A percentile compares a stretch with the other conserved stretches of the same genome.
Conservation (phyloP, 2,113 vertebrate species). For the Strix aluco region DNA sequence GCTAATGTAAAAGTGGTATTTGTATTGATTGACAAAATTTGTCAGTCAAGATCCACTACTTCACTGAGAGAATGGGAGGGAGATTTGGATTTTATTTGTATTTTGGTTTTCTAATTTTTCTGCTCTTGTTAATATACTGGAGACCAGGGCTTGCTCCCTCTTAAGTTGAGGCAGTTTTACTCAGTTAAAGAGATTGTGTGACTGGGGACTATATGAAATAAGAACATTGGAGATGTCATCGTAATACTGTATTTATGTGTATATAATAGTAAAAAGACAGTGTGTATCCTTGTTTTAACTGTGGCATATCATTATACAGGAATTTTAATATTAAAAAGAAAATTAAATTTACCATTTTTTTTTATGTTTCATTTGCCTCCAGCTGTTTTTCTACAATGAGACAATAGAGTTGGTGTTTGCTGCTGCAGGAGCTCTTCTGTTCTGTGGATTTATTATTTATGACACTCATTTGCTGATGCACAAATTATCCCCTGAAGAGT, state of each 20-base stretch:
- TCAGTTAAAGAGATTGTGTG: not conserved
- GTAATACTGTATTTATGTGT: not conserved
- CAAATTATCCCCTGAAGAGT: conserved; percentile 93
- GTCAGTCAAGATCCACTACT: not conserved
- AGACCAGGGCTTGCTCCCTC: not conserved
- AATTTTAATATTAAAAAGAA: not conserved
- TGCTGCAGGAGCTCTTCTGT: conserved; percentile 86
- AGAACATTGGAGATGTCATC: not conserved
- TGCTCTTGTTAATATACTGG: not conserved
- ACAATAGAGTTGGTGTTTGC: conserved; percentile 82
- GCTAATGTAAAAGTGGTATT: not conserved
- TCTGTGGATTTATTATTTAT: conserved; percentile 97
- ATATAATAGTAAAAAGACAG: not conserved
- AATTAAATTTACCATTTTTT: not conserved
- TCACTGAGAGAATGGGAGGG: not conserved
- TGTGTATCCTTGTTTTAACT: not conserved
- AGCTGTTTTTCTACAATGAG: conserved; percentile 91
- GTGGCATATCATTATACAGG: not conserved
- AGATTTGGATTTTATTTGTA: not conserved
- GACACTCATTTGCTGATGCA: conserved; percentile 94
- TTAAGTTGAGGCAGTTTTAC: not conserved
- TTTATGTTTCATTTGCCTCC: conserved; percentile 15
- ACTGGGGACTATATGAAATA: not conserved
- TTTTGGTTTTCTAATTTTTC: not conserved
- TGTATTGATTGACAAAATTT: not conserved